Base-by-base conservation (phyloP, 2,113 vertebrate genomes). In the Geococcyx californianus region DNA sequence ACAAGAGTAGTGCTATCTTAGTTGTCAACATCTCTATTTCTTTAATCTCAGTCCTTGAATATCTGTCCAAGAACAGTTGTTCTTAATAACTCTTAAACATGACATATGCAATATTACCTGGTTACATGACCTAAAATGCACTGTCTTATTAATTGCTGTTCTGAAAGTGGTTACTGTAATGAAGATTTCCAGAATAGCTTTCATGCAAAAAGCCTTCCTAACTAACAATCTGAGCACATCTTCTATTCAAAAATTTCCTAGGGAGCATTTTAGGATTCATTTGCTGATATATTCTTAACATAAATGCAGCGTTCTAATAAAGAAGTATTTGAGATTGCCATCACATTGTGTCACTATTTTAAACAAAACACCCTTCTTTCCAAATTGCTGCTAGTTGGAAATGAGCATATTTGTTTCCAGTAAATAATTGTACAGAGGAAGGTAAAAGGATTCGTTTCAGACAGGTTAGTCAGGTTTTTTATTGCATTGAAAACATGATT, bases 381-480 rank as follows among this genome's bases (percentile, higher is more conserved):
- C 60, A 72, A 74, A 70, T 4, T 38, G 16, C 2, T 87, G n/a
- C 19, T 69, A 13, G 33, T 2, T 59, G 47, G 26, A 84, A 70
- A 84, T 4, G 0, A 60, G 14, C 3, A 2, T 23, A 55, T 34
- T 63, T 66, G 3, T 4, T 60, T 77, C 63, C 3, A 0, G 3
- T 11, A 56, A 6, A 38, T n/a, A 66, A 8, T 62, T 34, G 66
- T 4, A 70, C 1, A 56, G 17, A 80, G 8, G 17, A 74, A 67
- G 13, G 34, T 15, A 49, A 70, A 40, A 70, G 33, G 16, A 13
- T 28, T 77, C 16, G 5, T 66, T 81, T 66, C 29, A 33, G 25
- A 7, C 25, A 11, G 3, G 7, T 4, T 81, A 38, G 24, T 28
- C 33, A 77, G 38, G 38, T 12, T 79, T 45, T 8, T 5, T 16